phyloP scores from a whole-genome alignment of 2,113 vertebrate genomes.

The Engystomops pustulosus region DNA sequence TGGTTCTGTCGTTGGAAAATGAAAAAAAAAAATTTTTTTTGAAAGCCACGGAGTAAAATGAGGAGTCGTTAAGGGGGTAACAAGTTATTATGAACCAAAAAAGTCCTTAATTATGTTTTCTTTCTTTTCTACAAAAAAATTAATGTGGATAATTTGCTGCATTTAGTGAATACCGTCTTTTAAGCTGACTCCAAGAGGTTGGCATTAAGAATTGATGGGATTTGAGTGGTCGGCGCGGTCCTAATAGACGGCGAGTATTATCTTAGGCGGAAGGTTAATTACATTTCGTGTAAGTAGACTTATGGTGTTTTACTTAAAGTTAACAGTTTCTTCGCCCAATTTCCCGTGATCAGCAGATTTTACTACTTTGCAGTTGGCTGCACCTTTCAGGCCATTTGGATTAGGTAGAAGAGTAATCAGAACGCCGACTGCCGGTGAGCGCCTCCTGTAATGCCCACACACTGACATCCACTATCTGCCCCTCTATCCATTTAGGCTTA shows the following conservation, averaged over 20 bases:
- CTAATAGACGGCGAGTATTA: not conserved
- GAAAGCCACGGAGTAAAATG: too few species aligned
- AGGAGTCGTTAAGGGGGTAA: too few species aligned
- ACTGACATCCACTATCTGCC: slow-evolving; percentile 41
- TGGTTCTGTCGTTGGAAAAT: too few species aligned
- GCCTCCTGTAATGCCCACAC: slow-evolving; percentile 19
- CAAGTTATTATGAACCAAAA: not conserved
- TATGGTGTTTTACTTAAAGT: slow-evolving; percentile 45
- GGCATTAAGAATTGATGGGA: not conserved
- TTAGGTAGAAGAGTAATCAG: slow-evolving; percentile 46
- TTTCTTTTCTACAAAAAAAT: not conserved
- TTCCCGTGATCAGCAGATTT: slow-evolving; percentile 55
- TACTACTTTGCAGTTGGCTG: slow-evolving; percentile 33
- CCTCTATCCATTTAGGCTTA: slow-evolving; percentile 48
- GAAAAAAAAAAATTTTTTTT: too few species aligned
- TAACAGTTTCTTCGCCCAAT: slow-evolving; percentile 26
- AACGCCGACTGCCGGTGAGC: slow-evolving; percentile 48
- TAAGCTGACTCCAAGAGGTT: not conserved
- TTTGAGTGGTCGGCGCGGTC: not conserved
- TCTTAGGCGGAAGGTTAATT: slow-evolving; percentile 30
- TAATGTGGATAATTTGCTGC: not conserved
- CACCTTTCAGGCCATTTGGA: slow-evolving; percentile 44
- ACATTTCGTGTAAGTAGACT: not conserved
- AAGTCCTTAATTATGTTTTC: not conserved
- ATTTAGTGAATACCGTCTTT: not conserved